These are phyloP conservation scores for Coracopsis vasa DNA, from an alignment of 2,113 vertebrate species.

Conservation along the genomic window DNA sequence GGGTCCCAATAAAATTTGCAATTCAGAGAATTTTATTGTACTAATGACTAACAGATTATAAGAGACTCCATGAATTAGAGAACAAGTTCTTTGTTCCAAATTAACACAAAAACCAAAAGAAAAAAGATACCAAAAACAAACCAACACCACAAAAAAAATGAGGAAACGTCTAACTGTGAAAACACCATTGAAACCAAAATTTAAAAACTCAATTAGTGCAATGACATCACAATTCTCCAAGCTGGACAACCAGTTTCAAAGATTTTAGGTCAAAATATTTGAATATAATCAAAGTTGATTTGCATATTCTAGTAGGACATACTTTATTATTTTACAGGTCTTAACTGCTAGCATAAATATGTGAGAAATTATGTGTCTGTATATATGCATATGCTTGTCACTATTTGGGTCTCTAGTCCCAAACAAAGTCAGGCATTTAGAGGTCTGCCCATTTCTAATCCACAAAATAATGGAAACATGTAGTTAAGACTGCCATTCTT, in stretches of 20 bases:
- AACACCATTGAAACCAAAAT: not conserved
- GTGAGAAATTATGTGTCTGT: not conserved
- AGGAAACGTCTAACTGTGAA: not conserved
- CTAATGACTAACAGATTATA: not conserved
- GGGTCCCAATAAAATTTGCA: not conserved
- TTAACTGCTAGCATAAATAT: not conserved
- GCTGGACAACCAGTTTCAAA: not conserved
- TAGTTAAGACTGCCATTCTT: not conserved
- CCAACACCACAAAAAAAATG: not conserved
- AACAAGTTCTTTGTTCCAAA: not conserved
- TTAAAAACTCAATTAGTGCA: not conserved
- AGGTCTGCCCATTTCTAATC: not conserved
- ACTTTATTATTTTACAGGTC: not conserved
- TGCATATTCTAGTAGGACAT: not conserved
- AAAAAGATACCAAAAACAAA: not conserved
- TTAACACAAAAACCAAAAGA: not conserved
- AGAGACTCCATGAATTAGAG: not conserved
- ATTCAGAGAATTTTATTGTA: not conserved
- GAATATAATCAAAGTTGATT: not conserved
- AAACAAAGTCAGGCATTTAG: not conserved
- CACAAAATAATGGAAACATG: constrained; percentile 18
- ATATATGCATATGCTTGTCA: not conserved
- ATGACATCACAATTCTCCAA: not conserved
- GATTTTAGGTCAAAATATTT: not conserved
- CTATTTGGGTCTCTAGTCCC: not conserved